Conservation (phyloP, 2,888 invertebrate species). For the Scaptomyza polygonia region DNA sequence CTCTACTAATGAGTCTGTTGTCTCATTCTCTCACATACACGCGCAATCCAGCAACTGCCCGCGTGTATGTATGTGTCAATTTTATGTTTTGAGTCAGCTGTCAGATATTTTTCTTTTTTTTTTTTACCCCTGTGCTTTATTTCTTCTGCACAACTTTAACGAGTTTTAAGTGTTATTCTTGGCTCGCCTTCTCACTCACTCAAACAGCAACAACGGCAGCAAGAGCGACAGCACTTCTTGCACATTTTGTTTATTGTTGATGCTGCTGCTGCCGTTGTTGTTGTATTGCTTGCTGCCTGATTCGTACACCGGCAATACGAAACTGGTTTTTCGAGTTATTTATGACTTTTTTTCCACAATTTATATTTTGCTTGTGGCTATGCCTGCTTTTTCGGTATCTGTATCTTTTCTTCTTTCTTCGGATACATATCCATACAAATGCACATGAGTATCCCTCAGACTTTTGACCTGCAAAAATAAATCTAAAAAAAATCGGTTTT, state of each 20-base stretch:
- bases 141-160: constrained; percentile 74
- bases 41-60: constrained; percentile 1
- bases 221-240: constrained; percentile 56
- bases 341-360: constrained; percentile 71
- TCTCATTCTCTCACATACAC: constrained; percentile 10
- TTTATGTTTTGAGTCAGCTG: constrained; percentile 67
- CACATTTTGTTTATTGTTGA: constrained; percentile 74
- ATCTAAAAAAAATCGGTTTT: constrained; percentile 8
- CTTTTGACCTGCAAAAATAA: constrained; percentile 76
- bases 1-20: constrained; percentile 41
- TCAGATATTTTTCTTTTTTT: constrained; percentile 27
- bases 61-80: constrained; percentile 43
- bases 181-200: constrained; percentile 51
- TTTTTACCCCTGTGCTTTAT: constrained; percentile 56
- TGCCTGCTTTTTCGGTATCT: constrained; percentile 65
- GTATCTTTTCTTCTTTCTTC: constrained; percentile 54
- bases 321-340: constrained; percentile 81
- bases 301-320: constrained; percentile 76
- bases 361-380: constrained; percentile 60
- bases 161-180: constrained; percentile 73
- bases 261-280: constrained; percentile 37
- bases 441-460: constrained; percentile 46
- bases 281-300: constrained; percentile 52
- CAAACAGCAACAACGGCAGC: constrained; percentile 25
- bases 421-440: constrained; percentile 4